Evolutionary conservation across 1,140 invertebrate species (phyloP).

Genomic region (Meloidogyne chitwoodi): DNA sequence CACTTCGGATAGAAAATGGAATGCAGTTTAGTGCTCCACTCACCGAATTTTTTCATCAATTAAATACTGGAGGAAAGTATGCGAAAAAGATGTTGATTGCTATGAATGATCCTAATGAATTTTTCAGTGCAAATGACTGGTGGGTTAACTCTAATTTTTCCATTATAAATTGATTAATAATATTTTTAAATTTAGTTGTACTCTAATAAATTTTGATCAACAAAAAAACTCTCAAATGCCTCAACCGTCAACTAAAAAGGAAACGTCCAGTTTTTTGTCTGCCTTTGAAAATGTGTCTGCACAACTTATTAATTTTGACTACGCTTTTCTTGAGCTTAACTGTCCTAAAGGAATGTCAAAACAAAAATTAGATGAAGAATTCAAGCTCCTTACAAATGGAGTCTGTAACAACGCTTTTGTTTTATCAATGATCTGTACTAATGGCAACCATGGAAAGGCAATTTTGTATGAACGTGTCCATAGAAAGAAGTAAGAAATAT

Average conservation of each 20-base stretch:
- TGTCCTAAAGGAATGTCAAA: background rate
- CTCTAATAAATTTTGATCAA: background rate
- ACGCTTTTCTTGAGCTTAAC: background rate
- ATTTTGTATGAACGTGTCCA: conserved; percentile 7
- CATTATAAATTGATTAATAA: no score
- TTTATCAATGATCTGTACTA: background rate
- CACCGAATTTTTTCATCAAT: conserved; percentile 3
- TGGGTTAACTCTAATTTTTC: no score
- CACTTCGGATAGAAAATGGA: conserved; percentile 21
- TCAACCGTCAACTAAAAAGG: background rate
- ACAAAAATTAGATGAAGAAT: conserved; percentile 2
- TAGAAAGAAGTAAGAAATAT: background rate
- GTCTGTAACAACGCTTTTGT: conserved; percentile 6
- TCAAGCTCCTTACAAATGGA: background rate
- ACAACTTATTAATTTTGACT: background rate
- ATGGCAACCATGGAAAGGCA: background rate
- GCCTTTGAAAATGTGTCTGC: background rate
- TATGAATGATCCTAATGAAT: conserved; percentile 12
- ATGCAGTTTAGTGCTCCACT: background rate
- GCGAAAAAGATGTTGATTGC: conserved; percentile 22
- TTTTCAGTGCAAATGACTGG: conserved; percentile 4
- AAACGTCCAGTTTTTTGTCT: background rate
- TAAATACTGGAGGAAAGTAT: background rate
- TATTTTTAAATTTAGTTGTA: conserved; percentile 2
- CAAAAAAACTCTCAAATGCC: background rate